These are phyloP conservation scores for Cephus pygmeus DNA, from an alignment of 2,888 invertebrate species.

Conservation along the genomic window DNA sequence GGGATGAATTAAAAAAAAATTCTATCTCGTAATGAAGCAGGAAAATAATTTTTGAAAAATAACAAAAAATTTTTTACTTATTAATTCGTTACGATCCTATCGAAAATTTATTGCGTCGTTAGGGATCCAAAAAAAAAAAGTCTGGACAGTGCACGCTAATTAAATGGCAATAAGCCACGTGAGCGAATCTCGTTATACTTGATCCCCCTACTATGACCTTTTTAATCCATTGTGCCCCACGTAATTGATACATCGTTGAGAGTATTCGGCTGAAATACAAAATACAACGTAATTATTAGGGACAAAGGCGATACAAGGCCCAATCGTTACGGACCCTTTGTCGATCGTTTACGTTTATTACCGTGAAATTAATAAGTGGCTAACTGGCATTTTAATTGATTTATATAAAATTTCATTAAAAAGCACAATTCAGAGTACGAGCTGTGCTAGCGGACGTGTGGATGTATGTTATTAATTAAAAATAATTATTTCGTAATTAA, in stretches of 20 bases:
- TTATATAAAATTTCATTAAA: neutral
- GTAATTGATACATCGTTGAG: neutral
- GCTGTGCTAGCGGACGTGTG: neutral
- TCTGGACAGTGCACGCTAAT: no score
- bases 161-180: no score
- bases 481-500: no score
- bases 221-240: neutral
- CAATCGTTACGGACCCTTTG: neutral
- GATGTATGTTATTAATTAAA: no score
- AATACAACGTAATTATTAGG: neutral
- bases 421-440: neutral
- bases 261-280: neutral
- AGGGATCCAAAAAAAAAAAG: no score
- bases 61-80: neutral
- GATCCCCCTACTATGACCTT: neutral
- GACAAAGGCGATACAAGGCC: neutral
- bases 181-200: neutral
- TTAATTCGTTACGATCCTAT: neutral
- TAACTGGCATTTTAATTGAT: neutral
- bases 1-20: neutral
- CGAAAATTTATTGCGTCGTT: no score
- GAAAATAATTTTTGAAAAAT: no score
- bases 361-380: neutral
- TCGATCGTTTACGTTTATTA: neutral
- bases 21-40: neutral